These are phyloP conservation scores for Melanotus villosus DNA, from an alignment of 2,888 invertebrate genomes.

Conservation along the genomic window DNA sequence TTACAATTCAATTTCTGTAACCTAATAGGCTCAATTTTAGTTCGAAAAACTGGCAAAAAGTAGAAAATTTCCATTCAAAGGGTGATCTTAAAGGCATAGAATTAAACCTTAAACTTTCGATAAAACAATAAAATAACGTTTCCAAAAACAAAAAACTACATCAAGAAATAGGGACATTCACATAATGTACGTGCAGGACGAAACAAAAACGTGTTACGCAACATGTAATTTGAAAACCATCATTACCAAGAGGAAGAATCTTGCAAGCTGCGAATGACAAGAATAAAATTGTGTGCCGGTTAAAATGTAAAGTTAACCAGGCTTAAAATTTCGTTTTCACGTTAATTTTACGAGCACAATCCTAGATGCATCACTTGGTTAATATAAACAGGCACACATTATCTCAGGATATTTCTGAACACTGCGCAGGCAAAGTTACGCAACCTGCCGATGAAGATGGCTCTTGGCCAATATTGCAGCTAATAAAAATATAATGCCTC, in stretches of 20 bases:
- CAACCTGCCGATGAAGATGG: conserved; percentile 56
- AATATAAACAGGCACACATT: conserved; percentile 58
- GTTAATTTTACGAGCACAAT: conserved; percentile 36
- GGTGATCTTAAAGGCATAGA: too few relatives aligned
- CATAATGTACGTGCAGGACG: too few relatives aligned
- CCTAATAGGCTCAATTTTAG: too few relatives aligned
- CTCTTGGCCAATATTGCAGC: conserved; percentile 51
- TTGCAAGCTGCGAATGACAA: neutral
- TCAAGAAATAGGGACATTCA: too few relatives aligned
- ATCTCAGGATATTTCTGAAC: conserved; percentile 61
- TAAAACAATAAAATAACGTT: too few relatives aligned
- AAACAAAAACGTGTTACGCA: conserved; percentile 29
- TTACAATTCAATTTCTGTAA: too few relatives aligned
- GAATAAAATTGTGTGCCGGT: neutral
- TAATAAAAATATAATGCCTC: conserved; percentile 35
- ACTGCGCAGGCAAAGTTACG: conserved; percentile 55
- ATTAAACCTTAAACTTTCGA: too few relatives aligned
- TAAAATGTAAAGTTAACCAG: neutral
- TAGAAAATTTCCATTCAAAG: too few relatives aligned
- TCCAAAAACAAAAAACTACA: conserved; percentile 1
- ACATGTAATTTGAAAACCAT: conserved; percentile 7
- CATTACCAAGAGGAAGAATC: neutral
- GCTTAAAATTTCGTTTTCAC: conserved; percentile 25
- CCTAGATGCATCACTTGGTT: conserved; percentile 51
- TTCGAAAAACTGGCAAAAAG: too few relatives aligned